These are phyloP conservation scores for Pammene aurita DNA, from an alignment of 2,888 invertebrate species.

Conservation along the genomic window DNA sequence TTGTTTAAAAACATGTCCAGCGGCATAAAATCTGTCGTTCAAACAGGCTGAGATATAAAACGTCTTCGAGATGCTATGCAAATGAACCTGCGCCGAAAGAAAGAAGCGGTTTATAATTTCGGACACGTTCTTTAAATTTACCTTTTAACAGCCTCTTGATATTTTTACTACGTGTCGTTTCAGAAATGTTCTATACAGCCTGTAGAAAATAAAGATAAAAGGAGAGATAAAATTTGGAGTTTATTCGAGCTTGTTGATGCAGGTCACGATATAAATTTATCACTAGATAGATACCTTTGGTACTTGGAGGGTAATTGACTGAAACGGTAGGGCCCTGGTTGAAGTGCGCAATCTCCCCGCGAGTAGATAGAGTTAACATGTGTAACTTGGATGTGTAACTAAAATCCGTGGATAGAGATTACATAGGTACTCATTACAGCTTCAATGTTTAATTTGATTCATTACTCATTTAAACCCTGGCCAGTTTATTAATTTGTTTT, in stretches of 20 bases:
- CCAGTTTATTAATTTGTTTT: too few species aligned
- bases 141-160: constrained; percentile 74
- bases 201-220: constrained; percentile 65
- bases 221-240: constrained; percentile 65
- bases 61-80: constrained; percentile 56
- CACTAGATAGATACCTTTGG: constrained; percentile 68
- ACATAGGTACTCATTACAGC: neutral
- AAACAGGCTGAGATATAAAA: constrained; percentile 25
- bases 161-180: constrained; percentile 74
- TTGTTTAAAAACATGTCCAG: constrained; percentile 10
- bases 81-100: constrained; percentile 59
- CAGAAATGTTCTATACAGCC: constrained; percentile 62
- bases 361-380: neutral
- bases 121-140: constrained; percentile 75
- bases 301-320: constrained; percentile 66
- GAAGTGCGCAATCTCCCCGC: constrained; percentile 46
- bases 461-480: too few species aligned
- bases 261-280: constrained; percentile 72
- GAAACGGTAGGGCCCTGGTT: constrained; percentile 60
- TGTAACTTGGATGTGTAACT: constrained; percentile 2
- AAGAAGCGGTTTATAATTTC: constrained; percentile 65
- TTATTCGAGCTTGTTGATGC: constrained; percentile 68
- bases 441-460: neutral
- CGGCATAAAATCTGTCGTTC: constrained; percentile 24
- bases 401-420: neutral